Evolutionary conservation across 1,140 invertebrate genomes (phyloP).

Genomic region (Geopemphigus sp.): DNA sequence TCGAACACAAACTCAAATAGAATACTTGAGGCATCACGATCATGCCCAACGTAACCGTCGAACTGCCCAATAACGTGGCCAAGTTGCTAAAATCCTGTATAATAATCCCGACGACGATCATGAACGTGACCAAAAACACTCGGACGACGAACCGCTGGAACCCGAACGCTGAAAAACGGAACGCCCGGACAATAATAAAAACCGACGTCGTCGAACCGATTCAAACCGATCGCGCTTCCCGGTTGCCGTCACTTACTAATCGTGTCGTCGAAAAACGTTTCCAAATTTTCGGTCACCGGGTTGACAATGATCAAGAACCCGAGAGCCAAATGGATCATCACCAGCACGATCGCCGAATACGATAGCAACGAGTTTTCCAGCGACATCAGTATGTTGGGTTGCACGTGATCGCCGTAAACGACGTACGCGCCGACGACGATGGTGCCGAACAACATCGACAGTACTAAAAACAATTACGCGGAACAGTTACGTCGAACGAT

Average conservation of each 20-base stretch:
- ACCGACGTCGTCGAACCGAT: no score
- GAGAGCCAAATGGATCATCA: slow-evolving; percentile 64
- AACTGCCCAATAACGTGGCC: slow-evolving; percentile 70
- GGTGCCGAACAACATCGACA: slow-evolving; percentile 62
- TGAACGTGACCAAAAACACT: slow-evolving; percentile 60
- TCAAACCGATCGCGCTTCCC: no score
- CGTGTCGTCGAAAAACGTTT: slow-evolving; percentile 66
- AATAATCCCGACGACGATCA: slow-evolving; percentile 66
- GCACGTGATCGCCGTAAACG: slow-evolving; percentile 62
- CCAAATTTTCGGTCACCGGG: slow-evolving; percentile 68
- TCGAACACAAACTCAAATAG: slow-evolving; percentile 63
- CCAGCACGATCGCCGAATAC: slow-evolving; percentile 61
- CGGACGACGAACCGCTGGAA: slow-evolving; percentile 64
- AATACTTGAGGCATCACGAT: slow-evolving; percentile 69
- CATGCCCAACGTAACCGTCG: slow-evolving; percentile 65
- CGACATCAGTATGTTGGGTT: slow-evolving; percentile 60
- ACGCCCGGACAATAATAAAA: no score
- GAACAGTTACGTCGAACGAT: no score
- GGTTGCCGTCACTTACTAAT: no score
- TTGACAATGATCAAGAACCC: slow-evolving; percentile 69
- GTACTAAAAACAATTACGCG: no score
- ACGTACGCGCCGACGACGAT: slow-evolving; percentile 62
- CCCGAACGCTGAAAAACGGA: slow-evolving; percentile 62
- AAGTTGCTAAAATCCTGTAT: slow-evolving; percentile 71
- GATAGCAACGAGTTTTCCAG: slow-evolving; percentile 58